A percentile compares a stretch with the other conserved stretches of the same genome.
phyloP scores from a whole-genome alignment of 1,140 invertebrate species.

The Orius laevigatus region DNA sequence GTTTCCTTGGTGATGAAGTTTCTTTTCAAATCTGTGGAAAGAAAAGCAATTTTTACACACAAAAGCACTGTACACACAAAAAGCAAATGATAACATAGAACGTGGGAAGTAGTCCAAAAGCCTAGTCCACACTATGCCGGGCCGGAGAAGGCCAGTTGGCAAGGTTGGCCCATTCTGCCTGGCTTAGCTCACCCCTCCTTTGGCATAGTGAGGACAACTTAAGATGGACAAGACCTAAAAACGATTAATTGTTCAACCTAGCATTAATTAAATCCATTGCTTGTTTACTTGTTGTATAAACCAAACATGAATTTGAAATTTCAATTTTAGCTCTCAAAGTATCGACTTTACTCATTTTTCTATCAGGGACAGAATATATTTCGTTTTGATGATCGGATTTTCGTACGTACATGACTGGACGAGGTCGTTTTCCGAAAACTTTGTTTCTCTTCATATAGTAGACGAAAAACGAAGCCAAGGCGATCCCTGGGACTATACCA shows the following conservation, averaged over 20 bases:
- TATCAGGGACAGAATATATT: not conserved
- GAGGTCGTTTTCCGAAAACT: slow-evolving; percentile 20
- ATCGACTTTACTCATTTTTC: not conserved
- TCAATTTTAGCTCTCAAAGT: slow-evolving; percentile 30
- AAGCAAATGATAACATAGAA: too few relatives aligned
- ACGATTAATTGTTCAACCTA: not conserved
- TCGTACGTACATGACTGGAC: slow-evolving; percentile 16
- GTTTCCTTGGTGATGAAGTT: slow-evolving; percentile 6
- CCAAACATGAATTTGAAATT: slow-evolving; percentile 24
- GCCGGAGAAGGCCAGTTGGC: too few relatives aligned
- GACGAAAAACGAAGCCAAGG: slow-evolving; percentile 42
- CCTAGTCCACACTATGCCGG: too few relatives aligned
- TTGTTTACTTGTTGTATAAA: slow-evolving; percentile 49
- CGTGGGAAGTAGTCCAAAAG: too few relatives aligned
- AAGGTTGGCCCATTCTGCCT: too few relatives aligned
- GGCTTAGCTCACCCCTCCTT: too few relatives aligned
- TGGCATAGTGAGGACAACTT: too few relatives aligned
- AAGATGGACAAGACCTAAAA: too few relatives aligned
- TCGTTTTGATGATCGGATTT: not conserved
- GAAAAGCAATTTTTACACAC: slow-evolving; percentile 1
- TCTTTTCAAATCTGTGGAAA: slow-evolving; percentile 16
- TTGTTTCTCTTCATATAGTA: slow-evolving; percentile 37
- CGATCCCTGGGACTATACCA: slow-evolving; percentile 53
- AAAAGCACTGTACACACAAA: slow-evolving; percentile 6
- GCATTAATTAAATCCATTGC: slow-evolving; percentile 12